phyloP scores from a whole-genome alignment of 2,113 vertebrate genomes.

The Cathartes aura region DNA sequence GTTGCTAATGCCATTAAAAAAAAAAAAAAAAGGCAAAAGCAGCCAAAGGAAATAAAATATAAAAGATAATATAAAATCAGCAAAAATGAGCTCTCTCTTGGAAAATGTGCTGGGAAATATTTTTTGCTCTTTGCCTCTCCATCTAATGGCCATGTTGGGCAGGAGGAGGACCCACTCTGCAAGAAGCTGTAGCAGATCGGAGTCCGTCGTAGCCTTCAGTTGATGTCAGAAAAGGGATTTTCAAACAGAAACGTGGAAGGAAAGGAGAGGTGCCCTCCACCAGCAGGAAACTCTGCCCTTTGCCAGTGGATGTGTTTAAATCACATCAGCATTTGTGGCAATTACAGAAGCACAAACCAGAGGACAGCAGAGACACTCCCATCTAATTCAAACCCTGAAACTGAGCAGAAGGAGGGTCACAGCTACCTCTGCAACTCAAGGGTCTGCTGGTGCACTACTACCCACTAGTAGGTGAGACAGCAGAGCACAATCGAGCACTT shows the following conservation, averaged over 20 bases:
- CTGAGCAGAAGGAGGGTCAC: not conserved
- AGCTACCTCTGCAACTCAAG: not conserved
- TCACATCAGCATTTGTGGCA: not conserved
- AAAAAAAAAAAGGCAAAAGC: not conserved
- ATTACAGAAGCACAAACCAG: not conserved
- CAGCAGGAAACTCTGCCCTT: not conserved
- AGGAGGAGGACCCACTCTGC: not conserved
- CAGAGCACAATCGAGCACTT: not conserved
- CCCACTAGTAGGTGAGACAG: not conserved
- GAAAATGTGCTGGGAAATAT: not conserved
- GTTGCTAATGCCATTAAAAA: not conserved
- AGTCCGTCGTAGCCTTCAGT: not conserved
- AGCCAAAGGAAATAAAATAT: not conserved
- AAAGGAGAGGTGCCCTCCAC: not conserved
- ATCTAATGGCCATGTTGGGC: not conserved
- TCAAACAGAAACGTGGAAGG: rapidly evolving
- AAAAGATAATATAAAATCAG: not conserved
- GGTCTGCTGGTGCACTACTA: not conserved
- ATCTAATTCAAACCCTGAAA: not conserved
- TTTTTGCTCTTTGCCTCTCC: not conserved
- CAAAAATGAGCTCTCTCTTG: not conserved
- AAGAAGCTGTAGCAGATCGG: not conserved
- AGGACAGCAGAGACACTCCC: not conserved
- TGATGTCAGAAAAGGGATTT: not conserved
- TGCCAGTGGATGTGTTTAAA: not conserved